Evolutionary conservation across 2,888 invertebrate genomes (phyloP).

Genomic region (Sphaerophoria rueppellii): DNA sequence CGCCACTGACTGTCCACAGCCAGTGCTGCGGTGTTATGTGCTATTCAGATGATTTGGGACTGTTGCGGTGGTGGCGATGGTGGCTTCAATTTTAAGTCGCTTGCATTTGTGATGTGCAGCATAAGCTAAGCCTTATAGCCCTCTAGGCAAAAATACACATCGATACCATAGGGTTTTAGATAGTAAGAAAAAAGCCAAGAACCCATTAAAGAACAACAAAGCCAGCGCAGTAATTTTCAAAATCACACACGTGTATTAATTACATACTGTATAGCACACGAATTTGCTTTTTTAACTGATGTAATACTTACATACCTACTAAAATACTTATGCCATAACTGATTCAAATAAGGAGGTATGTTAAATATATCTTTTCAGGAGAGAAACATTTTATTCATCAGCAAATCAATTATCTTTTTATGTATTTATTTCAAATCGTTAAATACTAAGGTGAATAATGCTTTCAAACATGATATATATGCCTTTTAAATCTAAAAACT

Average conservation of each 20-base stretch:
- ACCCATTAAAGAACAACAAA: constrained; percentile 29
- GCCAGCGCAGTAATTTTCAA: constrained; percentile 52
- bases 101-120: constrained; percentile 59
- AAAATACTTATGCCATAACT: not conserved
- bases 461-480: no score
- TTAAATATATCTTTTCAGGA: not conserved
- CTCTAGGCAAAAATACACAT: constrained; percentile 61
- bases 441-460: no score
- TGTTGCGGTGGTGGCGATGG: constrained; percentile 28
- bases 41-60: not conserved
- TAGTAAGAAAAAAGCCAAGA: not conserved
- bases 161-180: constrained; percentile 55
- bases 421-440: not conserved
- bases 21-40: not conserved
- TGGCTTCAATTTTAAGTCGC: constrained; percentile 54
- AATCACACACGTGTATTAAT: constrained; percentile 67
- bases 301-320: not conserved
- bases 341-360: constrained; percentile 6
- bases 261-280: constrained; percentile 50
- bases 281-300: constrained; percentile 39
- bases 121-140: constrained; percentile 43
- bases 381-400: not conserved
- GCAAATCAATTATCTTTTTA: not conserved
- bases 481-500: no score
- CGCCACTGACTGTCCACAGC: no score